phyloP scores from a whole-genome alignment of 2,888 invertebrate species.

The Sthenelais limicola region DNA sequence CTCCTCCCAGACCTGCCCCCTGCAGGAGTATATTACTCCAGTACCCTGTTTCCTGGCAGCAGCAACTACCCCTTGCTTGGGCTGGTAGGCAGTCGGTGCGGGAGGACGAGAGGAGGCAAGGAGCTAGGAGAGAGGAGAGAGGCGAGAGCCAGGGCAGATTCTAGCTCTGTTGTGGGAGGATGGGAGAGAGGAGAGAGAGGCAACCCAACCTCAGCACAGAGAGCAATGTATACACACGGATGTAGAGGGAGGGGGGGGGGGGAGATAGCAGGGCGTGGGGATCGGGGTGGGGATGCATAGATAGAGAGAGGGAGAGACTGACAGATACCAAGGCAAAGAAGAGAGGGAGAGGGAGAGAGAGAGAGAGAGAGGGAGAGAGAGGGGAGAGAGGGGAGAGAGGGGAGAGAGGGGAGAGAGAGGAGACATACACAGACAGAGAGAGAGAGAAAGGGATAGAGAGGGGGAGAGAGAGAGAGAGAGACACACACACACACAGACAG shows the following conservation, averaged over 20 bases:
- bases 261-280: constrained; percentile 12
- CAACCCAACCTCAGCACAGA: too few species aligned
- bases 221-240: too few species aligned
- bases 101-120: too few species aligned
- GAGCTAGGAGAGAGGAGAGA: too few species aligned
- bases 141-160: too few species aligned
- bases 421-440: background rate
- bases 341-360: constrained; percentile 8
- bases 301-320: background rate
- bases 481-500: background rate
- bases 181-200: too few species aligned
- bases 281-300: background rate
- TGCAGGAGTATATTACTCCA: too few species aligned
- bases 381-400: background rate
- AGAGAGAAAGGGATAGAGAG: constrained; percentile 3
- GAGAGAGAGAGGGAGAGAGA: background rate
- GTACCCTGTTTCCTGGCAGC: too few species aligned
- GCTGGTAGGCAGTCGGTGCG: too few species aligned
- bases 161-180: too few species aligned
- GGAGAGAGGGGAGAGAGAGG: background rate
- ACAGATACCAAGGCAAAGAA: constrained; percentile 4
- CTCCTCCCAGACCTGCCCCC: too few species aligned
- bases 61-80: too few species aligned
- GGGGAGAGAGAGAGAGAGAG: background rate
- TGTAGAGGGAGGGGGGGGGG: background rate